Evolutionary conservation across 2,113 vertebrate species (phyloP), one percentile per base, ranked within the genome.

Genomic region (Neogale vison): DNA sequence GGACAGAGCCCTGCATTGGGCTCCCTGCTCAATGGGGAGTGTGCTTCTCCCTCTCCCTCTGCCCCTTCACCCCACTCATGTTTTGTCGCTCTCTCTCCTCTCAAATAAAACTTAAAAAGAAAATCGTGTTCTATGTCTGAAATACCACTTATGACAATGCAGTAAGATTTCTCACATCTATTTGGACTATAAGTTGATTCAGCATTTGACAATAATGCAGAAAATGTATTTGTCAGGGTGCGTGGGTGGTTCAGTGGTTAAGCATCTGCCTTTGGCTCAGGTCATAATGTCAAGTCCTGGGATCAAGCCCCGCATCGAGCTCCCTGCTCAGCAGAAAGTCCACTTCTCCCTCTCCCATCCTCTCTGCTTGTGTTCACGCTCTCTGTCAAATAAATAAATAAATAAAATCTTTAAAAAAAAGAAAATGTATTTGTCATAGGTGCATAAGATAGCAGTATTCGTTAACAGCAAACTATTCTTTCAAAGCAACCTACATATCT

Each of bases 211-310:
- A 82, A 80, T 65, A 95, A 82, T 77, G 47, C 57, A 34, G 31
- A 97, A 93, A 88, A 81, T 90, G 26, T 76, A 17, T 86, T 24
- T 93, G 42, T 93, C 88, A 95, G 52, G 52, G 52, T 55, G 52
- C 17, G 17, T 55, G 17, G 52, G 17, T 55, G 52, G 52, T 17
- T 55, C 52, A 55, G 52, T 55, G 5, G 0, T 55, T 55, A 52
- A 52, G 50, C 50, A 52, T 52, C 17, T 55, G 52, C 52, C 52
- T 55, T 55, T 2, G 52, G 52, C 52, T 55, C 52, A 55, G 52
- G 52, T 55, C 52, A 55, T 55, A 55, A 55, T 55, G 52, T 18
- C 52, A 55, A 55, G 52, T 55, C 52, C 52, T 55, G 52, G 52
- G 52, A 55, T 55, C 0, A 4, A 55, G 52, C 52, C 52, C 17